Evolutionary conservation across 2,797 vertebrate genomes (phyloP).

Genomic region (Coregonus suidteri): DNA sequence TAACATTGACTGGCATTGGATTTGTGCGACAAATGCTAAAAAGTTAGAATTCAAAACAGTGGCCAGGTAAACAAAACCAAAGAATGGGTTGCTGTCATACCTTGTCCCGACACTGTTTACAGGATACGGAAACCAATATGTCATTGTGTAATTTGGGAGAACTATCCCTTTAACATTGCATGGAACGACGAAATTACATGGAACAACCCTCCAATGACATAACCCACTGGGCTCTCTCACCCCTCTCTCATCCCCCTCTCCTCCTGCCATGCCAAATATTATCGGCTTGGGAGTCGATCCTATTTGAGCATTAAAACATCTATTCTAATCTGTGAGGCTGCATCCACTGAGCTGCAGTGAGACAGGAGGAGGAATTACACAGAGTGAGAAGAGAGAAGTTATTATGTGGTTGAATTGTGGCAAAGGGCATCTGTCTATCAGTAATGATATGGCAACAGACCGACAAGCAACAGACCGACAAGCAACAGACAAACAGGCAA

Average conservation of each 20-base stretch:
- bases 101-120: no score
- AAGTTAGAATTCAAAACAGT: no score
- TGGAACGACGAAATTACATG: no score
- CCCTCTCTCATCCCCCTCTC: neutral
- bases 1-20: no score
- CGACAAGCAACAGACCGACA: neutral
- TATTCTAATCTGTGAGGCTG: neutral
- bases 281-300: neutral
- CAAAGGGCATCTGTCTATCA: neutral
- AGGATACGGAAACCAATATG: no score
- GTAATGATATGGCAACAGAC: conserved; percentile 3
- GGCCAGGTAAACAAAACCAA: no score
- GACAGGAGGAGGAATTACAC: neutral
- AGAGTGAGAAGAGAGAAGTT: neutral
- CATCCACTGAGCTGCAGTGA: neutral
- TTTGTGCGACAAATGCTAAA: no score
- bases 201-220: no score
- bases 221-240: neutral
- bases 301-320: neutral
- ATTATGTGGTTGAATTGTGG: neutral
- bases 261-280: conserved; percentile 1
- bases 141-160: no score
- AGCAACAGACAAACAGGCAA: neutral
- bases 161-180: no score
- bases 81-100: no score